Evolutionary conservation across 2,888 invertebrate genomes (phyloP).

Genomic region (Stictocephala bisonia): DNA sequence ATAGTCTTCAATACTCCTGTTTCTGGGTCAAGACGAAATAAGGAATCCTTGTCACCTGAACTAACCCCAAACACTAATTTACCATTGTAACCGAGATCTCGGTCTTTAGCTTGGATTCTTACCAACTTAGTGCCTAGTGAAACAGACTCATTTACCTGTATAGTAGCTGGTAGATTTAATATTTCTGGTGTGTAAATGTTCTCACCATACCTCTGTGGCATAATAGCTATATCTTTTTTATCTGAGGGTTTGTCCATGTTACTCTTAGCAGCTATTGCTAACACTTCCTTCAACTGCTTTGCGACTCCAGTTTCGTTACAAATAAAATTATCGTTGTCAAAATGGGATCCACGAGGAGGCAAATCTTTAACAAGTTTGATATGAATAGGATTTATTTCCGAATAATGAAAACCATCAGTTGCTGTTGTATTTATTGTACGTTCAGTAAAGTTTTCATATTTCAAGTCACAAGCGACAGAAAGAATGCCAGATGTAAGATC

Average conservation of each 20-base stretch:
- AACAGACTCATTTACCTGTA: conserved; percentile 86
- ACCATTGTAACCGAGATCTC: conserved; percentile 91
- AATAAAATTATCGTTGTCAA: conserved; percentile 71
- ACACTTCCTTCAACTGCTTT: conserved; percentile 79
- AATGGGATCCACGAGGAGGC: conserved; percentile 64
- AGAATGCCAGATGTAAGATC: conserved; percentile 84
- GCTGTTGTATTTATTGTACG: conserved; percentile 87
- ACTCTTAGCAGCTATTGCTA: conserved; percentile 83
- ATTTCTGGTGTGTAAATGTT: conserved; percentile 90
- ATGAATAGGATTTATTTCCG: conserved; percentile 83
- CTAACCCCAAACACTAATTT: conserved; percentile 87
- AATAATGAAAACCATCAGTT: conserved; percentile 91
- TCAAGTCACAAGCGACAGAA: conserved; percentile 84
- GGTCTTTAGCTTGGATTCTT: conserved; percentile 79
- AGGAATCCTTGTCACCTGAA: conserved; percentile 83
- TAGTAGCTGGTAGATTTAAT: conserved; percentile 81
- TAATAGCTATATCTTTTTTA: conserved; percentile 71
- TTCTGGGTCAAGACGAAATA: conserved; percentile 86
- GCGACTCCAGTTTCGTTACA: conserved; percentile 89
- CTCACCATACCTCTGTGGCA: conserved; percentile 84
- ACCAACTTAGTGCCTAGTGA: conserved; percentile 79
- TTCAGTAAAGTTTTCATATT: conserved; percentile 74
- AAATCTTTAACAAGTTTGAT: conserved; percentile 79
- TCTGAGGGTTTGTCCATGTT: conserved; percentile 67
- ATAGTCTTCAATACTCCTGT: conserved; percentile 86